Base-by-base conservation (phyloP, 2,888 invertebrate genomes). In the Xanthia icteritia region DNA sequence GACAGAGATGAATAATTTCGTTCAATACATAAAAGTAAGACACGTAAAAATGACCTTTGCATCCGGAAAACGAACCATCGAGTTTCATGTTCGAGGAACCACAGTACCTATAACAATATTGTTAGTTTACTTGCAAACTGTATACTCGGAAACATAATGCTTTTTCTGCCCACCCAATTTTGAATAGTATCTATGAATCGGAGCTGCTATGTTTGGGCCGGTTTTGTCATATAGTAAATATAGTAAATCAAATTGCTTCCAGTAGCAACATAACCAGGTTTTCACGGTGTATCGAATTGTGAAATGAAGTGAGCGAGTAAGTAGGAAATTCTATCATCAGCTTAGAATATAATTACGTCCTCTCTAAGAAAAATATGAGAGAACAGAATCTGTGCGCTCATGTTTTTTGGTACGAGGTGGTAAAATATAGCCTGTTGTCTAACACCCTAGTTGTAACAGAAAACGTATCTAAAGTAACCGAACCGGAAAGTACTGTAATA, bases 401-500 rank as follows among this genome's bases (percentile, higher is more conserved):
- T 48, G 20, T 66, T 66, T 20, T 31, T 31, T 51, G 51, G 23
- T 54, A 54, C 54, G 5, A n/a, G 17, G n/a, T 23, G 23, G 42
- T 31, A 51, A 69, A 56, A 17, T 23, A 71, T 67, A 42, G 2
- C 48, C 5, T 31, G n/a, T 48, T 45, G 0, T 73, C 20, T 42
- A 13, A 15, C 15, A 42, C 64, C n/a, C 60, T 39, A 66, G 31
- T 69, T 78, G 27, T 51, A 70, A n/a, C 11, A 65, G 27, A 73
- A 79, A 72, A 61, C 54, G 17, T 71, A 74, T 64, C 23, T 58
- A n/a, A 63, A 78, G 23, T 56, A 63, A 77, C 56, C n/a, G 66
- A 75, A 70, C 74, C 48, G 58, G 70, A 75, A 73, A 75, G 27
- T 69, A 60, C 42, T 63, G 56, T 61, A 56, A 54, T 67, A 77